Evolutionary conservation across 2,797 vertebrate species (phyloP).

Genomic region (Pelobates cultripes): DNA sequence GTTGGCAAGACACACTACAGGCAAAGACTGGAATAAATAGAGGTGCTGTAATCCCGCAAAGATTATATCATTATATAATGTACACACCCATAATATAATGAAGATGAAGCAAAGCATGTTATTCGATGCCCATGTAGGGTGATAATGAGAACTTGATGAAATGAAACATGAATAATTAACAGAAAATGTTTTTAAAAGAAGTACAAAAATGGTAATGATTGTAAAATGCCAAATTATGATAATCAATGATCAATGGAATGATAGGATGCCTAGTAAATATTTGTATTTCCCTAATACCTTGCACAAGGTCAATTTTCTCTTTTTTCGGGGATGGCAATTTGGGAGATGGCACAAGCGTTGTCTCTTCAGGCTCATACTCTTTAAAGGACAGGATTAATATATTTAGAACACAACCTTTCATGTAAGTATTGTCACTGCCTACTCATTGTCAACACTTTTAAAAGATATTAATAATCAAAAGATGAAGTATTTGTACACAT

Average conservation of each 20-base stretch:
- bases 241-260: slow-evolving; percentile 9
- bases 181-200: neutral
- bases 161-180: neutral
- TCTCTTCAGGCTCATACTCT: slow-evolving; percentile 78
- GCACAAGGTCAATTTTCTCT: slow-evolving; percentile 72
- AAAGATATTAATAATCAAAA: neutral
- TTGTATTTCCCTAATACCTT: slow-evolving; percentile 70
- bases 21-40: neutral
- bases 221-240: slow-evolving; percentile 16
- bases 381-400: slow-evolving; percentile 71
- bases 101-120: neutral
- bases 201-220: neutral
- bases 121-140: neutral
- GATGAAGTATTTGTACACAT: neutral
- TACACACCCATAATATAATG: neutral
- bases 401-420: slow-evolving; percentile 59
- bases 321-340: slow-evolving; percentile 59
- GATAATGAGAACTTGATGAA: slow-evolving; percentile 8
- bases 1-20: neutral
- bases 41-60: neutral
- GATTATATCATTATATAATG: slow-evolving; percentile 5
- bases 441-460: neutral
- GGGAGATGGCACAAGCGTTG: slow-evolving; percentile 68
- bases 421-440: neutral
- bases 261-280: neutral